Percentiles rank a stretch among this genome's conserved stretches.
Evolutionary conservation across 2,113 vertebrate species (phyloP).

Genomic region (Pycnonotus jocosus): DNA sequence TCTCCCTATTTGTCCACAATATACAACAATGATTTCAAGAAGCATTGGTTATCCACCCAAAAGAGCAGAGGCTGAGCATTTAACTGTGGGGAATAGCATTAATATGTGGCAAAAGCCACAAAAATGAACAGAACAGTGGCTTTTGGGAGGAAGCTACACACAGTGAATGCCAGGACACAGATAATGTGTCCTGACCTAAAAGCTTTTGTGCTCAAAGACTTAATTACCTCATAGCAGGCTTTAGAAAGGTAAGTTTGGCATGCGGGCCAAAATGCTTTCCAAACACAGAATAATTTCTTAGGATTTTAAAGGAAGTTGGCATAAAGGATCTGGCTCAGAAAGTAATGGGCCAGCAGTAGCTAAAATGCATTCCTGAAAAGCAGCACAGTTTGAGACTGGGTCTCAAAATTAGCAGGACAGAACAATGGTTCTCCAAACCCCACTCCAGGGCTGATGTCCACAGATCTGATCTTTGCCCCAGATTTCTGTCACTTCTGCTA

Average conservation of each 20-base stretch:
- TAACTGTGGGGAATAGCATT: accelerated
- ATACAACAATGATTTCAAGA: not conserved
- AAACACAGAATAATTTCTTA: not conserved
- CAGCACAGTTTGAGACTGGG: not conserved
- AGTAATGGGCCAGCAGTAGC: not conserved
- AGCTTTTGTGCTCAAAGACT: not conserved
- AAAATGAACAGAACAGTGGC: not conserved
- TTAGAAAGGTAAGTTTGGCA: not conserved
- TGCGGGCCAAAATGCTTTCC: not conserved
- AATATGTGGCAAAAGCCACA: not conserved
- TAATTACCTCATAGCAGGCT: not conserved
- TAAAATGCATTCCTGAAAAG: not conserved
- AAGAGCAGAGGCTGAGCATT: not conserved
- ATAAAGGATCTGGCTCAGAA: not conserved
- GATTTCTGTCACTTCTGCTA: not conserved
- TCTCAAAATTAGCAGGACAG: not conserved
- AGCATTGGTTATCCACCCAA: not conserved
- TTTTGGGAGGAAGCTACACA: not conserved
- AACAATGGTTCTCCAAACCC: not conserved
- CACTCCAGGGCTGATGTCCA: not conserved
- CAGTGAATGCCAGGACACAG: not conserved
- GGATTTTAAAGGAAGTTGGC: not conserved
- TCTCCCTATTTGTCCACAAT: accelerated
- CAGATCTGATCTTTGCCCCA: not conserved
- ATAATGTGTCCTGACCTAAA: not conserved